Evolutionary conservation across 2,888 invertebrate genomes (phyloP), one percentile per base, ranked within the genome.

Genomic region (Parnassius smintheus): DNA sequence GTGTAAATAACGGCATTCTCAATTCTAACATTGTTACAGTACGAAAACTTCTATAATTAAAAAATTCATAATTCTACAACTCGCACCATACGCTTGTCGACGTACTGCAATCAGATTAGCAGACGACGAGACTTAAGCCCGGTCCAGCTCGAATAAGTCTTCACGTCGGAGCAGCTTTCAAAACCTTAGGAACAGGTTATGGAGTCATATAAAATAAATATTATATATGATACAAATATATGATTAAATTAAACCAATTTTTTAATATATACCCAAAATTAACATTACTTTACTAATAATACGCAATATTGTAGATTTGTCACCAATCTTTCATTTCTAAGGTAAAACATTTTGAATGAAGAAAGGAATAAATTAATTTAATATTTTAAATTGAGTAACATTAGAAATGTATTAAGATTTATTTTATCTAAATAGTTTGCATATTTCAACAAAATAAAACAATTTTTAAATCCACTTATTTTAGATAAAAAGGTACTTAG

Each of bases 71-170:
- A 9, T 45, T 44, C 44, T 45, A 4, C 18, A 18, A 55, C 55
- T 55, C 44, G 55, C 4, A 55, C 55, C 55, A 18, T 35, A 44
- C 13, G 11, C 10, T 7, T 22, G 3, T 55, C 13, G 1, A 45
- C 25, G 60, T 42, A 54, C 54, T 42, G 18, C 42, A n/a, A 60
- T 55, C 48, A 54, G 54, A 60, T 60, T 54, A 45, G 45, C 35
- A 49, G 46, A 55, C 42, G 60, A 42, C 46, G 54, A 48, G 49
- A 42, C 54, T 54, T 60, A 60, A 60, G 54, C 60, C 22, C 60
- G 49, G 60, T 54, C 60, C 49, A 60, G 54, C 46, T 48, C 9
- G n/a, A 54, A 54, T 59, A 54, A 60, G 49, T 48, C 54, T 45
- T 52, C 41, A 48, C 60, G 60, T 54, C 51, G 59, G 46, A 54